Conservation (phyloP, 2,797 vertebrate genomes). For the Agapornis canus region DNA sequence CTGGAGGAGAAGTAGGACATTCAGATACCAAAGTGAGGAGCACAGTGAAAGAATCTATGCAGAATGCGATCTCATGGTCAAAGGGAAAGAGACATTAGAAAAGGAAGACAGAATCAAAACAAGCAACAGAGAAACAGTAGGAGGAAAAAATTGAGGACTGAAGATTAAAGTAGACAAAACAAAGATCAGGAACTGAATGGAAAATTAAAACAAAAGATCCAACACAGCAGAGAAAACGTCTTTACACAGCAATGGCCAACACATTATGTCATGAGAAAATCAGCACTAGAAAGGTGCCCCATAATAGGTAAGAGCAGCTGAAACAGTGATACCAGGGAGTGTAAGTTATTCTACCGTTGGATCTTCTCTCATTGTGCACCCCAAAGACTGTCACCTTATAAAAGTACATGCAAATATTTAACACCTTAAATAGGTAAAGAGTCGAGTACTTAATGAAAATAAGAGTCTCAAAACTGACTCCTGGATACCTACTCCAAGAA, state of each 20-base stretch:
- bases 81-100: not conserved
- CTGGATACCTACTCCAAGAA: not conserved
- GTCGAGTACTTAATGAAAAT: not conserved
- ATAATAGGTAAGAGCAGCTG: not conserved
- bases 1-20: not conserved
- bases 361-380: not conserved
- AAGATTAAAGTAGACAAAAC: not conserved
- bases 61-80: not conserved
- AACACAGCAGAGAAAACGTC: not conserved
- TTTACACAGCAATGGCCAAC: not conserved
- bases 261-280: not conserved
- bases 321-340: not conserved
- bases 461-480: not conserved
- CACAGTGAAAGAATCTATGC: not conserved
- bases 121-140: not conserved
- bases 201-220: not conserved
- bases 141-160: not conserved
- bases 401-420: not conserved
- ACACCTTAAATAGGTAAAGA: not conserved
- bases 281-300: not conserved
- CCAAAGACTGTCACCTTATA: not conserved
- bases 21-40: not conserved
- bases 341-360: not conserved
- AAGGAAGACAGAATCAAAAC: not conserved
- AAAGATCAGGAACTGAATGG: not conserved